Evolutionary conservation across 2,113 vertebrate species (phyloP).

Genomic region (Pteruthius melanotis): DNA sequence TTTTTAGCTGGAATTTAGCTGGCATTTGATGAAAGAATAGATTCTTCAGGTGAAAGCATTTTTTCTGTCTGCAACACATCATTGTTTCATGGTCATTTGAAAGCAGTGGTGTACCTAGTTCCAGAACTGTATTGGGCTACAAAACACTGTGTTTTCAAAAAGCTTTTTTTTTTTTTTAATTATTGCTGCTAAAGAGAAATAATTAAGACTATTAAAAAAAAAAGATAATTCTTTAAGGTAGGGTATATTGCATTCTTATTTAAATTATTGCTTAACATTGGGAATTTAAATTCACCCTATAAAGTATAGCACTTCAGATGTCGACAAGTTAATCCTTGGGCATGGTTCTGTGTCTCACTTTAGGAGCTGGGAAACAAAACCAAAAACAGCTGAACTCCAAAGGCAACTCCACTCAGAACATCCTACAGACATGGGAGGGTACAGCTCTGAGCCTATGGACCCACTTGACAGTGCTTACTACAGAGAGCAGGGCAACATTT

Average conservation of each 20-base stretch:
- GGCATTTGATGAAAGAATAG: neutral
- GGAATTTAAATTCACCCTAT: neutral
- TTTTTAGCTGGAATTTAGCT: neutral
- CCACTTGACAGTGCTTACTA: neutral
- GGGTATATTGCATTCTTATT: neutral
- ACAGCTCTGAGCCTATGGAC: neutral
- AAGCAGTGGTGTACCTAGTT: neutral
- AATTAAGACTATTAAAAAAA: neutral
- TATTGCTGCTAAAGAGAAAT: neutral
- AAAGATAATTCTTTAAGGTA: neutral
- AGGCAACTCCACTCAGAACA: rapidly evolving
- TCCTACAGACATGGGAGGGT: rapidly evolving
- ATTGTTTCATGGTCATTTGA: neutral
- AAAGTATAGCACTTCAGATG: neutral
- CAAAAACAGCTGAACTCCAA: neutral
- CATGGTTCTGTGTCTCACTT: neutral
- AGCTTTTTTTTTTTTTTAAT: no score
- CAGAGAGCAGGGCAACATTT: neutral
- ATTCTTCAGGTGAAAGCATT: neutral
- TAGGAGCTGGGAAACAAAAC: neutral
- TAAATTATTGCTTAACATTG: neutral
- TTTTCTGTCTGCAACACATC: neutral
- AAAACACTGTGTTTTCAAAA: neutral
- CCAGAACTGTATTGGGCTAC: neutral
- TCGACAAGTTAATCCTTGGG: neutral